These are phyloP conservation scores for Leptinotarsa undecemlineata DNA, from an alignment of 1,140 invertebrate genomes.

Conservation along the genomic window DNA sequence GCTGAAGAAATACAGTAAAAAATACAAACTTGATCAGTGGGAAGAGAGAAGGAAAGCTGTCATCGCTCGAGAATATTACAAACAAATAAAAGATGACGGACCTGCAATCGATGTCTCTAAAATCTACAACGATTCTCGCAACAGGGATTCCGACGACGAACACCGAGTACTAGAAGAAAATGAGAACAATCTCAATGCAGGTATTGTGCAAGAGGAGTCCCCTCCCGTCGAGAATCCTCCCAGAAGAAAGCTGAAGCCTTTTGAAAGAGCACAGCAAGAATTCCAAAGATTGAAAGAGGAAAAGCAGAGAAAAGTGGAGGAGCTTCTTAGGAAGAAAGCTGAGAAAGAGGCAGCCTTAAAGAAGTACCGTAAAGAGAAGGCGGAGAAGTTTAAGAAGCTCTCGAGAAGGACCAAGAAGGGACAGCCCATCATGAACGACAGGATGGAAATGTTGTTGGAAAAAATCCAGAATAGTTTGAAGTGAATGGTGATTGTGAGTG, in stretches of 20 bases:
- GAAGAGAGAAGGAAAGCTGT: constrained; percentile 64
- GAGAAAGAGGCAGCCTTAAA: constrained; percentile 66
- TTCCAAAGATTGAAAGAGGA: constrained; percentile 62
- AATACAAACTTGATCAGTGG: constrained; percentile 69
- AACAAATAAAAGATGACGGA: constrained; percentile 58
- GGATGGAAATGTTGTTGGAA: constrained; percentile 73
- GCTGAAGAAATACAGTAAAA: constrained; percentile 68
- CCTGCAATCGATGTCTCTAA: constrained; percentile 25
- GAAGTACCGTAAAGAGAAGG: constrained; percentile 69
- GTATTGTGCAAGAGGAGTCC: constrained; percentile 13
- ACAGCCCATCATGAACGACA: constrained; percentile 76
- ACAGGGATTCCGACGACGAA: constrained; percentile 26
- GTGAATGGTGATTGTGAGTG: background rate
- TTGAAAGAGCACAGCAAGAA: constrained; percentile 61
- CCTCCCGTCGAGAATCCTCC: constrained; percentile 37
- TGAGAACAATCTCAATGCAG: constrained; percentile 12
- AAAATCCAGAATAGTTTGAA: constrained; percentile 58
- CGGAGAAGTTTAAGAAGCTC: constrained; percentile 67
- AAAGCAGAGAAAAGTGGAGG: constrained; percentile 59
- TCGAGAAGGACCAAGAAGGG: constrained; percentile 74
- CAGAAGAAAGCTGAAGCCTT: constrained; percentile 52
- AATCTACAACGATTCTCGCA: constrained; percentile 18
- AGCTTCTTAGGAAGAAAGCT: constrained; percentile 56
- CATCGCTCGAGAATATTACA: constrained; percentile 60
- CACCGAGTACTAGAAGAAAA: background rate